Evolutionary conservation across 2,888 invertebrate species (phyloP), one percentile per base, ranked within the genome.

Genomic region (Drosophila multiciliata): DNA sequence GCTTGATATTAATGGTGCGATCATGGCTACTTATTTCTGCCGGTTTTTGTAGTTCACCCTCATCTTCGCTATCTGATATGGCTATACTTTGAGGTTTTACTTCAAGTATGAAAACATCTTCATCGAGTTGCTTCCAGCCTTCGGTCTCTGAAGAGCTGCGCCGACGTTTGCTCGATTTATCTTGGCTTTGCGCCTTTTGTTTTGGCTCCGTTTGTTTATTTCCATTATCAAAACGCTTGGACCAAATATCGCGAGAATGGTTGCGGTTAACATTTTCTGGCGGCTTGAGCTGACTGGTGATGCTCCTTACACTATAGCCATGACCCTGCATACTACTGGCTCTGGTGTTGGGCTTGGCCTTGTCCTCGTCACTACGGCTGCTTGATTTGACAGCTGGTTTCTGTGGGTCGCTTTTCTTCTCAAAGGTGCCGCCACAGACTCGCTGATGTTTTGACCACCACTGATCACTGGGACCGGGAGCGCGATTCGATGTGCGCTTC

Each of bases 401-500:
- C 3, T 36, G 95, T 0, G 98, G 98, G 92, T 96, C 97, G 87
- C 95, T 95, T 26, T 98, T 95, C 94, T 99, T 99, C 54, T 95
- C 94, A 89, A 96, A 99, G 0, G 94, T 95, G 9, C 99, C 99
- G 35, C 96, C 96, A 93, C 99, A 99, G 0, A 93, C 95, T 42
- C 92, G 92, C 78, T 95, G 94, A 94, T 99, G 99, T 5, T 95
- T 93, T 0, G 90, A 92, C 97, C 97, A 99, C 99, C 99, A 99
- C 55, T 91, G 94, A 89, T 98, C 97, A 70, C 94, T 94, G 0
- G 97, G 96, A 0, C 98, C 97, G 0, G 99, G 99, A 0, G 97
- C 96, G 73, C 97, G 95, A 93, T 99, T 99, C 90, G 94, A 95
- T 0, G 98, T 94, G 29, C 99, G 95, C 81, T 97, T 96, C 0